Conservation (phyloP, 2,797 vertebrate genomes). For the Enteromius treurensis region DNA sequence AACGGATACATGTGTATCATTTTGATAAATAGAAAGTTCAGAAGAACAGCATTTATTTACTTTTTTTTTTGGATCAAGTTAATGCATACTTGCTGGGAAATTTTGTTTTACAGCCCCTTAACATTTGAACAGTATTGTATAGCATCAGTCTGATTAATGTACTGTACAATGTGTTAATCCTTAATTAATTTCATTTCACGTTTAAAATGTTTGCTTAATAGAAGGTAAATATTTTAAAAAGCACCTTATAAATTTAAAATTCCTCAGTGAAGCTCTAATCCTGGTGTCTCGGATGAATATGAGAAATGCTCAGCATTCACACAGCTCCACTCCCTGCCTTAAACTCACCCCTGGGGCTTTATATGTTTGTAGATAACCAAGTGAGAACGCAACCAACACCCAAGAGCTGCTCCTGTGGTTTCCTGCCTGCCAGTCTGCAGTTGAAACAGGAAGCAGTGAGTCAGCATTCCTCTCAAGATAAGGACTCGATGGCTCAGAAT, state of each 20-base stretch:
- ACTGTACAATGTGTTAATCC: neutral
- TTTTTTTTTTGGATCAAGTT: neutral
- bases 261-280: neutral
- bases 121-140: neutral
- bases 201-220: neutral
- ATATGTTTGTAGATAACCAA: constrained; percentile 70
- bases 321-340: constrained; percentile 21
- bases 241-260: neutral
- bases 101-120: no score
- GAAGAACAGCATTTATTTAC: neutral
- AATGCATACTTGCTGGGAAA: neutral
- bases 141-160: neutral
- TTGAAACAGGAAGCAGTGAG: constrained; percentile 78
- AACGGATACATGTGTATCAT: neutral
- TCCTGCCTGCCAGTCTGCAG: constrained; percentile 66
- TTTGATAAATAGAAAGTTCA: neutral
- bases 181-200: neutral
- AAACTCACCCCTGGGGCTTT: constrained; percentile 55
- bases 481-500: constrained; percentile 18
- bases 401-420: constrained; percentile 69
- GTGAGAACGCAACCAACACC: constrained; percentile 61
- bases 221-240: neutral
- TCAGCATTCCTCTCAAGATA: constrained; percentile 73
- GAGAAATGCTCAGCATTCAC: neutral
- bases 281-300: constrained; percentile 8